Percentiles rank a stretch among this genome's conserved stretches.
phyloP scores from a whole-genome alignment of 2,888 invertebrate species.

The Crematogaster levior region DNA sequence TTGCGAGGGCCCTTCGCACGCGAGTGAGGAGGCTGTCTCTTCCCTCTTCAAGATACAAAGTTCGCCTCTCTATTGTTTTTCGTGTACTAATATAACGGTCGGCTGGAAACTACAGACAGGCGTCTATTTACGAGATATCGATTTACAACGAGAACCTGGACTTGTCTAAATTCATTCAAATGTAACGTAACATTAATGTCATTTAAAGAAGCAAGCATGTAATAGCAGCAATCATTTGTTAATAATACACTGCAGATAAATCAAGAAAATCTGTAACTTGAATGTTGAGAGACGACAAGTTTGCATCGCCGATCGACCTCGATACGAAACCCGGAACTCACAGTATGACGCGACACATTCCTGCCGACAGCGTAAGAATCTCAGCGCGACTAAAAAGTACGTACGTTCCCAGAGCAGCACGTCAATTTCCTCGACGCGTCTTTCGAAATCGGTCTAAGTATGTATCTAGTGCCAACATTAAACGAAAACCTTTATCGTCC shows the following conservation, averaged over 20 bases:
- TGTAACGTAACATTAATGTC: not conserved
- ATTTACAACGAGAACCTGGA: not conserved
- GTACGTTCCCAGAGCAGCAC: constrained; percentile 41
- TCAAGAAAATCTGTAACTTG: not conserved
- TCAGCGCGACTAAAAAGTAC: constrained; percentile 42
- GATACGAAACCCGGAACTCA: constrained; percentile 38
- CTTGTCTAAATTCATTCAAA: not conserved
- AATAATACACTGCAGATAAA: not conserved
- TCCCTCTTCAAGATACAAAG: not conserved
- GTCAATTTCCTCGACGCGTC: constrained; percentile 51
- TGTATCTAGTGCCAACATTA: not conserved
- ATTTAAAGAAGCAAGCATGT: no score
- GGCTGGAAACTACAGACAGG: not conserved
- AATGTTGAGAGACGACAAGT: not conserved
- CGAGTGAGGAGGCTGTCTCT: constrained; percentile 19
- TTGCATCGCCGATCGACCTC: not conserved
- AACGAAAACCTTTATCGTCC: constrained; percentile 3
- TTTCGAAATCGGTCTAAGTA: constrained; percentile 55
- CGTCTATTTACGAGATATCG: not conserved
- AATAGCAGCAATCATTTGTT: not conserved
- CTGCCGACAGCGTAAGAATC: constrained; percentile 48
- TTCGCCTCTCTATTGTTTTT: constrained; percentile 24
- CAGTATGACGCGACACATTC: constrained; percentile 68
- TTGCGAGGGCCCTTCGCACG: constrained; percentile 51
- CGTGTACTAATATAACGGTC: constrained; percentile 12